Evolutionary conservation across 2,797 vertebrate genomes (phyloP).

Genomic region (Stomatorhinus walkeri): DNA sequence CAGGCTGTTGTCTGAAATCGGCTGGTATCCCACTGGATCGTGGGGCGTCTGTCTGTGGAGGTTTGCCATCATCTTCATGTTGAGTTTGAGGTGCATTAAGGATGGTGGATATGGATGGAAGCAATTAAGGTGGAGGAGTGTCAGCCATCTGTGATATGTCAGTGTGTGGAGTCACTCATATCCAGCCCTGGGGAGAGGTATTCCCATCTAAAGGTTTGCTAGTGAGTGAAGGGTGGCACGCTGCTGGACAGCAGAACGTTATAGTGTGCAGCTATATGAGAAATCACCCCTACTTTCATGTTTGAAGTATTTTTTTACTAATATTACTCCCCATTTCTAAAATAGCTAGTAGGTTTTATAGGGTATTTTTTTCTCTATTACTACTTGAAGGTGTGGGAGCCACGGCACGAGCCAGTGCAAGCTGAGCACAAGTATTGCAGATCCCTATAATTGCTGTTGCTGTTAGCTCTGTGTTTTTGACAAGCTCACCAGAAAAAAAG

Average conservation of each 20-base stretch:
- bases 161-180: background rate
- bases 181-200: background rate
- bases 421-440: constrained; percentile 9
- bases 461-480: background rate
- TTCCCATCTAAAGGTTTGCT: background rate
- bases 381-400: background rate
- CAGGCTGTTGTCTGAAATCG: background rate
- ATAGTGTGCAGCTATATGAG: background rate
- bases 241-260: background rate
- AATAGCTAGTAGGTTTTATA: background rate
- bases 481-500: background rate
- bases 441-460: background rate
- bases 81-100: background rate
- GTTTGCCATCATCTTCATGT: background rate
- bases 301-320: background rate
- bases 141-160: background rate
- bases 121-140: background rate
- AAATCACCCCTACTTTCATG: background rate
- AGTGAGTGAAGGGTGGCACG: background rate
- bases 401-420: background rate
- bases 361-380: background rate
- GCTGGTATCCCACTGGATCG: background rate
- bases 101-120: background rate
- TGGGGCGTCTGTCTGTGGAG: background rate
- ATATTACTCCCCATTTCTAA: background rate